phyloP scores from a whole-genome alignment of 2,797 vertebrate genomes.

The Halcyon badia region DNA sequence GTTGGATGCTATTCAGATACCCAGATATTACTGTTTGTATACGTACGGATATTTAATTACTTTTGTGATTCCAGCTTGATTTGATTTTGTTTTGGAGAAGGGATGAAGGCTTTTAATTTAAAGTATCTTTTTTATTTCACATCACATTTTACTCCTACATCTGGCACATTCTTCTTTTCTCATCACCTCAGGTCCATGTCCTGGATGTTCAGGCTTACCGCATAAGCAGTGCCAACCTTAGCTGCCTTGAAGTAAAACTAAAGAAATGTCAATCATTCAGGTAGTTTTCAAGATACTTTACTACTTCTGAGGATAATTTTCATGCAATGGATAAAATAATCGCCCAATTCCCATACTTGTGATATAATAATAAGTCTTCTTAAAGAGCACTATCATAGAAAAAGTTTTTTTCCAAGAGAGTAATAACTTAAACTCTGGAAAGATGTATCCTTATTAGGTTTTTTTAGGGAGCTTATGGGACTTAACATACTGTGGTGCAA shows the following conservation, averaged over 20 bases:
- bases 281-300: background rate
- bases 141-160: background rate
- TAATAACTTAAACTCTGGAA: background rate
- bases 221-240: background rate
- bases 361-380: background rate
- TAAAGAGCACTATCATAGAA: background rate
- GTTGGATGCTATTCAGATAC: background rate
- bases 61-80: background rate
- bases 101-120: background rate
- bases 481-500: background rate
- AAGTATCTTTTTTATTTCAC: background rate
- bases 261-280: background rate
- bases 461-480: background rate
- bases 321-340: background rate
- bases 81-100: background rate
- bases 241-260: background rate
- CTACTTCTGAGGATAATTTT: background rate
- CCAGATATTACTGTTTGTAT: background rate
- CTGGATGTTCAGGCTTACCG: background rate
- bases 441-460: background rate
- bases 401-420: background rate
- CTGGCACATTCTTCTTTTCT: background rate
- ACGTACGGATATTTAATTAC: background rate
- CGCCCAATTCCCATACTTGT: background rate
- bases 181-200: background rate